Evolutionary conservation across 2,888 invertebrate genomes (phyloP), one percentile per base, ranked within the genome.

Genomic region (Melanophora roralis): DNA sequence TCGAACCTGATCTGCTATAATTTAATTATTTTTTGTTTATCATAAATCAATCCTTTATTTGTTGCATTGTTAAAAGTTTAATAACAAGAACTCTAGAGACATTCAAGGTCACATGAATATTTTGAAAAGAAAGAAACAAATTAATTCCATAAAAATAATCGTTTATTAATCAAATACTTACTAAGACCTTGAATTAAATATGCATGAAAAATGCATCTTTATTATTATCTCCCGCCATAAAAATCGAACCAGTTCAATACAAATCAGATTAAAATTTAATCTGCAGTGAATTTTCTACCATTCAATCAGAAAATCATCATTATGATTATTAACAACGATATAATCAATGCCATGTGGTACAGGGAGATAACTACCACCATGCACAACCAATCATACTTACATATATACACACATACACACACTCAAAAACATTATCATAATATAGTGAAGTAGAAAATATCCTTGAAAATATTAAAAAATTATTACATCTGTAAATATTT

Each of bases 261-360:
- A 71, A 71, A 77, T 71, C 57, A 62, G 49, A 51, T 65, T 67
- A 67, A 43, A 62, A 72, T 67, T 60, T 67, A 60, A 67, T 75
- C 53, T 40, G 40, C 23, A 27, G 51, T 21, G 69, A 73, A 71
- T 74, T 71, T 73, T 73, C 74, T 62, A 60, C 60, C 57, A 75
- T 74, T 71, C 69, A 78, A 69, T 80, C 74, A 72, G 40, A 80
- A 77, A 74, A 57, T 62, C 62, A 59, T 51, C 60, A 36, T 19
- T 27, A 23, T 73, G 34, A 57, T 62, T 34, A 27, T 43, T 23
- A 27, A 27, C 40, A 11, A n/a, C n/a, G n/a, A n/a, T n/a, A n/a
- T 60, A 73, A 55, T 76, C 72, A 74, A 74, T 74, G 78, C 57
- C 78, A 78, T 57, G 51, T 49, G 14, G 38, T 40, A 64, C 60